Conservation (phyloP, 2,113 vertebrate species). For the Lycaon pictus region DNA sequence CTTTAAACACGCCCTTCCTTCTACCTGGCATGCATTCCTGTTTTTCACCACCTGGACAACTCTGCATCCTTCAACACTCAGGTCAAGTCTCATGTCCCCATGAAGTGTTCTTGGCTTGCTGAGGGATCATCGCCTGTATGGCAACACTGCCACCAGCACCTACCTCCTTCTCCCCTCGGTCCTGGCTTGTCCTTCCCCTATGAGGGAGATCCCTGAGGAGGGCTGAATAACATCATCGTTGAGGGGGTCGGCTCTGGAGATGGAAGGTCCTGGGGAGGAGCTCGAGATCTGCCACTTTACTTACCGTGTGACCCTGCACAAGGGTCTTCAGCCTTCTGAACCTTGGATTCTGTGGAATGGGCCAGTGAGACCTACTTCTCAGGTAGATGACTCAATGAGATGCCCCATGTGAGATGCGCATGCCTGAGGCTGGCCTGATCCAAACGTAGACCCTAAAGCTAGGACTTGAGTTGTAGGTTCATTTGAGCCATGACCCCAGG, state of each 20-base stretch:
- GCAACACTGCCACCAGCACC: neutral
- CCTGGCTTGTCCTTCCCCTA: neutral
- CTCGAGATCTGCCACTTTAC: neutral
- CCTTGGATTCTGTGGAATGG: neutral
- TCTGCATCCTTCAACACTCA: neutral
- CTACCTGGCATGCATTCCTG: neutral
- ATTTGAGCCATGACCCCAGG: neutral
- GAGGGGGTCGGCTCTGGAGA: neutral
- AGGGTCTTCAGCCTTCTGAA: neutral
- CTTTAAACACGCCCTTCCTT: neutral
- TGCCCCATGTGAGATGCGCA: accelerated
- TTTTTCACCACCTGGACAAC: neutral
- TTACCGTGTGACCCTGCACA: neutral
- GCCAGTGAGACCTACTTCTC: neutral
- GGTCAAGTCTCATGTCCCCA: neutral
- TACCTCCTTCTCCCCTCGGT: neutral
- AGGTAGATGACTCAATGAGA: neutral
- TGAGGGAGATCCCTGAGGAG: neutral
- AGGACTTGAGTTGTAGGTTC: neutral
- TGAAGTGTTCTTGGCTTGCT: neutral
- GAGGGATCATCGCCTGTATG: neutral
- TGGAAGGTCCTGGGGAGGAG: neutral
- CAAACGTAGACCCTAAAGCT: neutral
- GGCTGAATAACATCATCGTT: accelerated
- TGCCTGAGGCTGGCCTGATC: neutral